Conservation (phyloP, 2,888 invertebrate genomes). For the Drosophila austrosaltans region DNA sequence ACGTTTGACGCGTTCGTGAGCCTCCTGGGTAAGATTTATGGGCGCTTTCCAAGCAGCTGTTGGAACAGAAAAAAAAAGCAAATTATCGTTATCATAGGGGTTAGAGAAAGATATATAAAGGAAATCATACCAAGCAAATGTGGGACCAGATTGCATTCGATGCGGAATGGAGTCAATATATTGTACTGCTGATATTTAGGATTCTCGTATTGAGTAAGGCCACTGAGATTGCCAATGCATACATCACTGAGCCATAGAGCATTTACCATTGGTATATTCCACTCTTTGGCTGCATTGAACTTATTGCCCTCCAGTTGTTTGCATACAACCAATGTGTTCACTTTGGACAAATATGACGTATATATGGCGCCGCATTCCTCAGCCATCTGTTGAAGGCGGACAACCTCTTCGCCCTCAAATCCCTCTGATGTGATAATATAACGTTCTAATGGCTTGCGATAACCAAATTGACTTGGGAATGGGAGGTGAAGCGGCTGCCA, state of each 20-base stretch:
- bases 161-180: constrained; percentile 90
- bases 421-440: constrained; percentile 94
- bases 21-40: constrained; percentile 93
- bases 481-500: constrained; percentile 98
- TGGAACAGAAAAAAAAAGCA: constrained; percentile 26
- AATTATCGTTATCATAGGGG: not conserved
- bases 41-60: constrained; percentile 97
- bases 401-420: constrained; percentile 94
- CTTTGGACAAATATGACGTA: constrained; percentile 90
- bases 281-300: constrained; percentile 94
- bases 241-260: constrained; percentile 97
- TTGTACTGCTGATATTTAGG: constrained; percentile 95
- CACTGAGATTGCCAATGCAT: constrained; percentile 93
- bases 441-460: constrained; percentile 89
- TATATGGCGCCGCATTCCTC: constrained; percentile 93
- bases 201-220: constrained; percentile 91
- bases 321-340: constrained; percentile 91
- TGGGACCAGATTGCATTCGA: constrained; percentile 93
- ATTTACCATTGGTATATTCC: constrained; percentile 96
- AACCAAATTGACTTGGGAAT: constrained; percentile 86
- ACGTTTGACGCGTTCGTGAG: constrained; percentile 92
- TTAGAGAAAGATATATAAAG: not conserved
- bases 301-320: constrained; percentile 94
- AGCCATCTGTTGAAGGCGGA: constrained; percentile 92
- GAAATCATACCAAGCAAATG: constrained; percentile 93